phyloP scores from a whole-genome alignment of 2,113 vertebrate species.

The Ancistrus triradiatus region DNA sequence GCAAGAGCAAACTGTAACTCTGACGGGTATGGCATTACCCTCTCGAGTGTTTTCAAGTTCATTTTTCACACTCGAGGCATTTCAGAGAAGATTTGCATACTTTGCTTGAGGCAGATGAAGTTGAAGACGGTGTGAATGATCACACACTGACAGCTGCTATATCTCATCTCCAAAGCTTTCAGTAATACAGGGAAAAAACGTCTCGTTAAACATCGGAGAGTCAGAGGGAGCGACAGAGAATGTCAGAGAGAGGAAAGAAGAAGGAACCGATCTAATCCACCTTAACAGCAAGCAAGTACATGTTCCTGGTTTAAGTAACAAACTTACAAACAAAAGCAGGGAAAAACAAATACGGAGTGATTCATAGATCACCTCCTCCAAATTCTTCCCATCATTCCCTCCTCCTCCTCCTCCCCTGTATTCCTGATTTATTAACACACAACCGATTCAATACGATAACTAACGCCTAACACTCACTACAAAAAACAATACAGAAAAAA shows the following conservation, averaged over 20 bases:
- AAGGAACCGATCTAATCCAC: conserved; percentile 55
- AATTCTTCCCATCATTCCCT: conserved; percentile 40
- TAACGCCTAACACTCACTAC: conserved; percentile 60
- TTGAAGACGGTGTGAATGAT: not conserved
- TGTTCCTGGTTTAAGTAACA: conserved; percentile 60
- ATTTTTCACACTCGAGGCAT: not conserved
- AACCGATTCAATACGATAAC: conserved; percentile 68
- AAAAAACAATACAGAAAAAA: too few relatives aligned
- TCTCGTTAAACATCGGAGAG: conserved; percentile 27
- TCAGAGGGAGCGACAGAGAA: not conserved
- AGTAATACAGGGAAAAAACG: conserved; percentile 12
- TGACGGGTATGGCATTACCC: too few relatives aligned
- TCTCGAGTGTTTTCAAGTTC: not conserved
- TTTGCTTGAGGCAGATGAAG: not conserved
- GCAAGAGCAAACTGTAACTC: too few relatives aligned
- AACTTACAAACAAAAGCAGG: not conserved
- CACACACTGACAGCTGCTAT: conserved; percentile 3
- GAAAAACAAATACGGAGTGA: conserved; percentile 53
- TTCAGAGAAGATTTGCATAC: not conserved
- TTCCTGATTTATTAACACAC: conserved; percentile 66
- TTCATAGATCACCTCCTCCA: conserved; percentile 48
- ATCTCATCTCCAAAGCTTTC: conserved; percentile 24
- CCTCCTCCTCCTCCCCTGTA: conserved; percentile 24
- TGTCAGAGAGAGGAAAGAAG: not conserved
- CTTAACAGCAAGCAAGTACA: conserved; percentile 63